Evolutionary conservation across 2,113 vertebrate genomes (phyloP).

Genomic region (Saccopteryx leptura): DNA sequence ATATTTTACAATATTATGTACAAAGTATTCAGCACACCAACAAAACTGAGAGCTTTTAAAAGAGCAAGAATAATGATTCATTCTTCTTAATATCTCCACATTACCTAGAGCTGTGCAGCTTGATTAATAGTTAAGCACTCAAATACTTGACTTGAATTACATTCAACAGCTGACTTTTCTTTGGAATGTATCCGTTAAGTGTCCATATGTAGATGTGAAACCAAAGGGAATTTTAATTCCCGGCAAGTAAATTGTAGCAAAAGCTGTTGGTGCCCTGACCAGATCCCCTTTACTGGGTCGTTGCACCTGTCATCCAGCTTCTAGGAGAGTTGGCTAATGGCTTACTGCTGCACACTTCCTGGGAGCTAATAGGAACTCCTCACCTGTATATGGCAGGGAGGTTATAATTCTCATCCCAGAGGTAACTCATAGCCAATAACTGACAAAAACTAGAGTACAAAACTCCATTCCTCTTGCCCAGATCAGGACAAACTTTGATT

Average conservation of each 20-base stretch:
- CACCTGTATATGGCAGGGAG: not conserved
- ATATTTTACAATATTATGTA: not conserved
- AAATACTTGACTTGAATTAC: not conserved
- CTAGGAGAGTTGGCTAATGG: not conserved
- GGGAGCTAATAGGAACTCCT: not conserved
- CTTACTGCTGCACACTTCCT: not conserved
- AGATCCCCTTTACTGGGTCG: not conserved
- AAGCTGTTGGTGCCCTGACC: not conserved
- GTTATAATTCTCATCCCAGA: not conserved
- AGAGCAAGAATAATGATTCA: not conserved
- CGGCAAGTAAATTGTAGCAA: not conserved
- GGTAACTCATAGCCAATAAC: not conserved
- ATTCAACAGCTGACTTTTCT: constrained; percentile 4
- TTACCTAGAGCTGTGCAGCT: not conserved
- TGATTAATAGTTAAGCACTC: not conserved
- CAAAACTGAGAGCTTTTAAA: not conserved
- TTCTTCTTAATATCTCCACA: constrained; percentile 30
- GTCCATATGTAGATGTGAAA: not conserved
- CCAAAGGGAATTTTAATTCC: constrained; percentile 53
- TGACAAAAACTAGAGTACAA: not conserved
- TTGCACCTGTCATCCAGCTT: not conserved
- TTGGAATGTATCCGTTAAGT: constrained; percentile 34
- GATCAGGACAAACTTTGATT: not conserved
- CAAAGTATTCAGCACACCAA: not conserved
- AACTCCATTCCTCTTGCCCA: not conserved